Base-by-base conservation (phyloP, 1,140 invertebrate species). In the Rhopalosiphum padi region DNA sequence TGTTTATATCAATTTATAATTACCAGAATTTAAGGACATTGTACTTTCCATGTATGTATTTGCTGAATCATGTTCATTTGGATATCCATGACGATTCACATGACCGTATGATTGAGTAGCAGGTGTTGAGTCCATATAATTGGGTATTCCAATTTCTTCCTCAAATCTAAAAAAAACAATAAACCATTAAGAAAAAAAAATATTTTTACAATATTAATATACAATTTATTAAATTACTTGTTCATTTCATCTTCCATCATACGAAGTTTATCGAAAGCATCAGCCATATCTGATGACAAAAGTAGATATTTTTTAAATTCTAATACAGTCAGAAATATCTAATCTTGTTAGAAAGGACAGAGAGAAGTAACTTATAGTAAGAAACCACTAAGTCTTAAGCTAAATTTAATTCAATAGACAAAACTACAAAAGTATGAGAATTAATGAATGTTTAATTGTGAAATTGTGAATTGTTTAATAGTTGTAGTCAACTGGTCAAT, bases 181-280 rank as follows among this genome's bases (percentile, higher is more conserved):
- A 43, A n/a, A 25, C 23, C 23, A 77, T 93, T n/a, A 30, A 30
- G 3, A 41, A 5, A 86, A 86, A 46, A 30, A 22, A 18, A 15
- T 22, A 43, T 11, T n/a, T 25, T 11, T 41, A 11, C 2, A 8
- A 30, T 23, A 35, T 89, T 60, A 21, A 89, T 53, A 25, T 90
- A 15, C 48, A 51, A 83, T 77, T 90, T 68, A 30, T 60, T 68
- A 11, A 60, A 30, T 60, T 94, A 94, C 94, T 94, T 94, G 94
- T 94, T 94, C 94, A 94, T 94, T 94, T 94, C 94, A 93, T 94
- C 94, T 90, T 94, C 94, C 94, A 94, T 94, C 60, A 94, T 94
- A 89, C 94, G 94, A 25, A 94, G 83, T 94, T 94, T 94, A 48
- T 94, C 94, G n/a, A 93, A 93, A 55, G 91, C 91, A 35, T 93